Conservation (phyloP, 2,888 invertebrate species). For the Ormia ochracea region DNA sequence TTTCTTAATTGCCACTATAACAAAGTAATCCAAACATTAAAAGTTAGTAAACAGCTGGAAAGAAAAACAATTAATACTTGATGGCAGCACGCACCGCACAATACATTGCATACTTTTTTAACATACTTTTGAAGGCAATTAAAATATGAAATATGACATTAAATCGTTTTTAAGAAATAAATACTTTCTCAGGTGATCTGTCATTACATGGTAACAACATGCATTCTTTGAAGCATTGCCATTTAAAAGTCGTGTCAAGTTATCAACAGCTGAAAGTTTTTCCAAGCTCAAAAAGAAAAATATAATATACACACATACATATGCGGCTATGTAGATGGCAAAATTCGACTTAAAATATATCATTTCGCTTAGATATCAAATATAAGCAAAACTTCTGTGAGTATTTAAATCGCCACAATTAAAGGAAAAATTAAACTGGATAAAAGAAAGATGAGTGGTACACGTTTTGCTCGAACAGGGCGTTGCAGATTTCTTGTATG, state of each 20-base stretch:
- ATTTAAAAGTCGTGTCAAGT: background rate
- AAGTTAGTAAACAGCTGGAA: too few relatives aligned
- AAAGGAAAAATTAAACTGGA: constrained; percentile 40
- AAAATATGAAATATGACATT: too few relatives aligned
- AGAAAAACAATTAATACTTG: background rate
- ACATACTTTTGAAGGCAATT: too few relatives aligned
- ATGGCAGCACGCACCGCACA: background rate
- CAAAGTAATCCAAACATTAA: too few relatives aligned
- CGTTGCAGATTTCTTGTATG: constrained; percentile 80
- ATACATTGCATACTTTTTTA: background rate
- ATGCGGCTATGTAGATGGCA: too few relatives aligned
- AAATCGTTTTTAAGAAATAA: too few relatives aligned
- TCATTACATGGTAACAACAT: too few relatives aligned
- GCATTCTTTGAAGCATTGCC: background rate
- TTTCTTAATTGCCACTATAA: too few relatives aligned
- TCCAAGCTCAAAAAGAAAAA: background rate
- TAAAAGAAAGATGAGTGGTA: constrained; percentile 73
- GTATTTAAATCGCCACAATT: background rate
- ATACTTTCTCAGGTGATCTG: too few relatives aligned
- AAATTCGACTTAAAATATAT: too few relatives aligned
- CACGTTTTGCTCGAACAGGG: constrained; percentile 79
- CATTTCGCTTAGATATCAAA: too few relatives aligned
- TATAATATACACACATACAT: too few relatives aligned
- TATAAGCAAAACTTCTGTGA: background rate
- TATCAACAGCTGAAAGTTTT: constrained; percentile 19